Percentiles rank a stretch among this genome's conserved stretches.
phyloP scores from a whole-genome alignment of 2,888 invertebrate species.

The Linnaemya tessellans region DNA sequence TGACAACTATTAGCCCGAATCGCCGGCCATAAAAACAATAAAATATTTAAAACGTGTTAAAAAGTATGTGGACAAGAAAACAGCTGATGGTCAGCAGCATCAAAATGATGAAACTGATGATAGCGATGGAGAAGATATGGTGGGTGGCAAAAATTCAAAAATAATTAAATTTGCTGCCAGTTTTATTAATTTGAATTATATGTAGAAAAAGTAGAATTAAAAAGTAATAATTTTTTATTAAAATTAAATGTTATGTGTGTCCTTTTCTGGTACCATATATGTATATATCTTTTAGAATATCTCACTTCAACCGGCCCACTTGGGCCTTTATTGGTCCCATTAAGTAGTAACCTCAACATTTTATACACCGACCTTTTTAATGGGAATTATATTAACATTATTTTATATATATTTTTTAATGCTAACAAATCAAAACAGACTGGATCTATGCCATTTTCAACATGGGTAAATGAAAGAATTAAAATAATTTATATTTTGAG shows the following conservation, averaged over 20 bases:
- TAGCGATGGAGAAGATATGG: conserved; percentile 88
- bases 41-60: conserved; percentile 83
- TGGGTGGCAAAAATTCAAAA: conserved; percentile 82
- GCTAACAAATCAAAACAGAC: conserved; percentile 83
- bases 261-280: conserved; percentile 11
- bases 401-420: conserved; percentile 45
- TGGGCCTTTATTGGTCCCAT: too few species aligned
- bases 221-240: conserved; percentile 16
- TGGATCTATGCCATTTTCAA: conserved; percentile 89
- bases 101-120: conserved; percentile 83
- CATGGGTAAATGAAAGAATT: conserved; percentile 85
- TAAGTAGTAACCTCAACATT: background rate
- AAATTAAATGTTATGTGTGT: conserved; percentile 23
- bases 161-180: conserved; percentile 41
- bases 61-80: conserved; percentile 83
- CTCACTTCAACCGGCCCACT: too few species aligned
- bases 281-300: too few species aligned
- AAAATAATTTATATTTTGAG: conserved; percentile 12
- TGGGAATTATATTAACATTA: background rate
- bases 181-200: background rate
- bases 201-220: conserved; percentile 30
- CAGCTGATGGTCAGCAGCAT: conserved; percentile 78
- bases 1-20: conserved; percentile 80
- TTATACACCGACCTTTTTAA: background rate
- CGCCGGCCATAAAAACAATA: conserved; percentile 82